These are phyloP conservation scores for Stenodera caucasica DNA, from an alignment of 2,888 invertebrate species.

Conservation along the genomic window DNA sequence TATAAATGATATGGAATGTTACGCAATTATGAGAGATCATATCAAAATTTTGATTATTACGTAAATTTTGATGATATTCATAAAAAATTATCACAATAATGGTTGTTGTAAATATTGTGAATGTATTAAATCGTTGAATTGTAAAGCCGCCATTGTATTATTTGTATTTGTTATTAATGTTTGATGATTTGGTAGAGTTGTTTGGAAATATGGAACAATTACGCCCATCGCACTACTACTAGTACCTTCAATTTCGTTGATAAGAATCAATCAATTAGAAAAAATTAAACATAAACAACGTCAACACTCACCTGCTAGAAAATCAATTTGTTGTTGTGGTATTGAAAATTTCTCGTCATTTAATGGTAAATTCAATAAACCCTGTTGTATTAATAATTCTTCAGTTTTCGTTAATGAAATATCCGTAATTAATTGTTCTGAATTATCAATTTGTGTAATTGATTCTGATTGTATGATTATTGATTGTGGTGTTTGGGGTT, in stretches of 20 bases:
- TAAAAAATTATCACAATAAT: conserved; percentile 29
- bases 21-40: too few species aligned
- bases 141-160: conserved; percentile 33
- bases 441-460: background rate
- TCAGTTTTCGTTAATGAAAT: conserved; percentile 46
- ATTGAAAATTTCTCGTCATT: conserved; percentile 43
- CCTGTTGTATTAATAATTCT: conserved; percentile 47
- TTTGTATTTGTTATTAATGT: conserved; percentile 26
- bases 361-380: conserved; percentile 46
- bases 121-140: conserved; percentile 42
- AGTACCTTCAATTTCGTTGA: conserved; percentile 32
- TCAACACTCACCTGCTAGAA: conserved; percentile 39
- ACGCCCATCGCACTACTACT: conserved; percentile 38
- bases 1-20: too few species aligned
- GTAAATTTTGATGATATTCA: background rate
- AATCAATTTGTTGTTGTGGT: conserved; percentile 44
- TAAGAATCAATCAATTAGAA: conserved; percentile 3
- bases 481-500: background rate
- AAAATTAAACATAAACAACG: background rate
- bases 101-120: conserved; percentile 37
- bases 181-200: conserved; percentile 42
- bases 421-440: conserved; percentile 36
- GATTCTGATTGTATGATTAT: background rate
- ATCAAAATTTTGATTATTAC: too few species aligned
- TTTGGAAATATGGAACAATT: conserved; percentile 45